Percentiles rank a stretch among this genome's conserved stretches.
phyloP scores from a whole-genome alignment of 2,113 vertebrate species.

The Lophochroa leadbeateri region DNA sequence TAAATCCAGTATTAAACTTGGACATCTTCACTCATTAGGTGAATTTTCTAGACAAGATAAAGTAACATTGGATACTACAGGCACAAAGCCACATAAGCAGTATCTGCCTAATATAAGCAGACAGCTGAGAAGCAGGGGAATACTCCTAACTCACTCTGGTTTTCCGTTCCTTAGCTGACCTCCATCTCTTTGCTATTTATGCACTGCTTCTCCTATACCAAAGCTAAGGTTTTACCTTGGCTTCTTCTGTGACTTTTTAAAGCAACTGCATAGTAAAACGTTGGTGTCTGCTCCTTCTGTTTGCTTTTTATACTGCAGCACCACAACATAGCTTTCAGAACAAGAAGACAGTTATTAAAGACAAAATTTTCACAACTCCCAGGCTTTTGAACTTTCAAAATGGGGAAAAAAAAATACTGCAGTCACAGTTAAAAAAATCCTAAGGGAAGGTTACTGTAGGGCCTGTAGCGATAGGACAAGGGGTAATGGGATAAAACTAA shows the following conservation, averaged over 20 bases:
- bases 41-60: background rate
- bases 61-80: background rate
- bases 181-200: background rate
- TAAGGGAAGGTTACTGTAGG: background rate
- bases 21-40: slow-evolving; percentile 1
- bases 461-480: background rate
- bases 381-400: background rate
- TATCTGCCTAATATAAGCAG: background rate
- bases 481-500: background rate
- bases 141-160: background rate
- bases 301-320: background rate
- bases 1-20: background rate
- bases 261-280: background rate
- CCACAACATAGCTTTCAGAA: background rate
- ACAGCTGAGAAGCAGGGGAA: background rate
- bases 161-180: background rate
- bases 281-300: background rate
- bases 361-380: background rate
- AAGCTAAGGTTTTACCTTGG: background rate
- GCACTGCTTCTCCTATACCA: background rate
- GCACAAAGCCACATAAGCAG: background rate
- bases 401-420: background rate
- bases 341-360: background rate
- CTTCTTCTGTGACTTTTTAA: background rate
- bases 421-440: background rate